phyloP scores from a whole-genome alignment of 2,888 invertebrate species.

The Temnothorax ravouxi region DNA sequence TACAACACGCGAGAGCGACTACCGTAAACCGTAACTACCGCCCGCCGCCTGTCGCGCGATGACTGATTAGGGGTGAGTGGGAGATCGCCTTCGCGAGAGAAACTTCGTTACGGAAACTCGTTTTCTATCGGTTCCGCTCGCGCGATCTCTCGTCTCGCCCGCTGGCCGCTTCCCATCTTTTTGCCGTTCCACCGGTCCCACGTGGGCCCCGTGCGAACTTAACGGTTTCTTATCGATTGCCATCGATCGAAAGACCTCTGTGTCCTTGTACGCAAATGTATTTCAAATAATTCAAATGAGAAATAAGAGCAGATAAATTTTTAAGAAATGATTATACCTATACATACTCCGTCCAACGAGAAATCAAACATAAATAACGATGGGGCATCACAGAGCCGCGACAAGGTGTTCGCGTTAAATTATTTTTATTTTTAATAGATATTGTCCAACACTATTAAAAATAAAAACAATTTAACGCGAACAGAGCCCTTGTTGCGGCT shows the following conservation, averaged over 20 bases:
- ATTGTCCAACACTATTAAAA: too few relatives aligned
- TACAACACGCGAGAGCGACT: constrained; percentile 9
- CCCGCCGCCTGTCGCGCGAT: constrained; percentile 59
- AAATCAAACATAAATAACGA: too few relatives aligned
- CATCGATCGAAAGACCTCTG: not conserved
- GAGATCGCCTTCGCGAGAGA: constrained; percentile 26
- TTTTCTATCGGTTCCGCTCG: constrained; percentile 37
- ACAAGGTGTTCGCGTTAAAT: too few relatives aligned
- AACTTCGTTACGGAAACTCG: constrained; percentile 14
- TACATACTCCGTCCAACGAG: too few relatives aligned
- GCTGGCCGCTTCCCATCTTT: not conserved
- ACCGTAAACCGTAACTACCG: constrained; percentile 41
- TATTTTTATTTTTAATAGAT: too few relatives aligned
- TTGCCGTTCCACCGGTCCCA: not conserved
- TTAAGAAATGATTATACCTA: not conserved
- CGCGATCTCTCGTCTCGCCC: not conserved
- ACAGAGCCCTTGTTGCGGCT: too few relatives aligned
- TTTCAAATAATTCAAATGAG: not conserved
- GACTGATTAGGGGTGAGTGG: constrained; percentile 42
- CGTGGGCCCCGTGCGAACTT: not conserved
- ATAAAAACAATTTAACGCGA: too few relatives aligned
- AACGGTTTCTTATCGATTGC: not conserved
- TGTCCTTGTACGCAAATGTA: not conserved
- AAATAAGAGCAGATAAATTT: not conserved
- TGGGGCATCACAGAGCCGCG: too few relatives aligned